phyloP scores from a whole-genome alignment of 2,888 invertebrate species.

The Neoaliturus tenellus region DNA sequence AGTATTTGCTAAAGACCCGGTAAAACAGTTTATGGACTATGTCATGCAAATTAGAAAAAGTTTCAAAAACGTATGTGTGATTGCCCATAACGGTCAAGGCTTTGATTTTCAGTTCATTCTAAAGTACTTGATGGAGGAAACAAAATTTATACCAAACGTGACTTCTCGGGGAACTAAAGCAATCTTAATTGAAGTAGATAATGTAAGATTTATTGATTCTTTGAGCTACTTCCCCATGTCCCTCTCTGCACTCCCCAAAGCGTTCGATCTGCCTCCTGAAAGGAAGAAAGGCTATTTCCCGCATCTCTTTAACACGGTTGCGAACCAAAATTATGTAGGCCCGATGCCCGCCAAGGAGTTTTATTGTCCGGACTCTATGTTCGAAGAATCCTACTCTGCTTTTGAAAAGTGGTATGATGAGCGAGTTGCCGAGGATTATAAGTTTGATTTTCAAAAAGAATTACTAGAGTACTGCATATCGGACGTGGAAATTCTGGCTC shows the following conservation, averaged over 20 bases:
- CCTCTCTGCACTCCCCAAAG: conserved; percentile 64
- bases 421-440: conserved; percentile 51
- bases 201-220: conserved; percentile 29
- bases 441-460: conserved; percentile 67
- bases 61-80: neutral
- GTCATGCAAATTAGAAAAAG: neutral
- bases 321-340: conserved; percentile 65
- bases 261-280: conserved; percentile 64
- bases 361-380: conserved; percentile 65
- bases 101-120: conserved; percentile 38
- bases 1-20: neutral
- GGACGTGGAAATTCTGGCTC: conserved; percentile 66
- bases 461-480: conserved; percentile 64
- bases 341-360: conserved; percentile 61
- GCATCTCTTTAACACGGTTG: conserved; percentile 65
- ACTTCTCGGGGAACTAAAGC: neutral
- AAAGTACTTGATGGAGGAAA: conserved; percentile 23
- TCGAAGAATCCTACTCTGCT: conserved; percentile 28
- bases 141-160: conserved; percentile 1
- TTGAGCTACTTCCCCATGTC: conserved; percentile 68
- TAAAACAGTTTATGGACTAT: neutral
- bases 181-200: neutral
- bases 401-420: conserved; percentile 66
- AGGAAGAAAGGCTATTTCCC: conserved; percentile 67
- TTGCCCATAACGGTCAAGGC: neutral